Conservation (phyloP, 2,888 invertebrate species). For the Aleiodes alternator region DNA sequence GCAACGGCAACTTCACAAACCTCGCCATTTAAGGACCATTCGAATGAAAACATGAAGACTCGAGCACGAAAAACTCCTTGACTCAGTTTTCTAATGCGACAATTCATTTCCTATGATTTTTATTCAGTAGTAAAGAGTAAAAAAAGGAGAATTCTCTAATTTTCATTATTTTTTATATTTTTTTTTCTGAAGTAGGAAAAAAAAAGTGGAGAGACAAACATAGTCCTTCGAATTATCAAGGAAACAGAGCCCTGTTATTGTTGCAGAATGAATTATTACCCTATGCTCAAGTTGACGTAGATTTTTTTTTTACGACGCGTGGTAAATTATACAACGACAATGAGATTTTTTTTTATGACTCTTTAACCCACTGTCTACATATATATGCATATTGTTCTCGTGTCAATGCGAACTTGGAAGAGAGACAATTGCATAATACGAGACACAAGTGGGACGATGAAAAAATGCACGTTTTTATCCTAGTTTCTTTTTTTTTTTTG, state of each 20-base stretch:
- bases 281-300: constrained; percentile 1
- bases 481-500: background rate
- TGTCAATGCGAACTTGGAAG: constrained; percentile 1
- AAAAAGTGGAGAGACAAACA: background rate
- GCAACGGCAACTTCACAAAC: constrained; percentile 28
- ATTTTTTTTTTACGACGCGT: constrained; percentile 11
- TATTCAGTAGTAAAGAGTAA: background rate
- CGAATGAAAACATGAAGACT: constrained; percentile 10
- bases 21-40: constrained; percentile 25
- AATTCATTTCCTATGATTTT: constrained; percentile 4
- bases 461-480: constrained; percentile 19
- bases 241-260: constrained; percentile 10
- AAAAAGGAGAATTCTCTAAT: background rate
- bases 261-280: constrained; percentile 13
- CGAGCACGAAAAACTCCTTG: background rate
- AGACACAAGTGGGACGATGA: constrained; percentile 25
- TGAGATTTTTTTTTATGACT: constrained; percentile 18
- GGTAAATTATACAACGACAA: constrained; percentile 35
- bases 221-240: constrained; percentile 16
- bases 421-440: constrained; percentile 20
- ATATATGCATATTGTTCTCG: constrained; percentile 7
- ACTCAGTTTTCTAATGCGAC: constrained; percentile 26
- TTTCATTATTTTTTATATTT: no score
- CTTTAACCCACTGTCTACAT: background rate
- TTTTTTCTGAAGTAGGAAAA: background rate